A percentile compares a stretch with the other conserved stretches of the same genome.
phyloP scores from a whole-genome alignment of 2,113 vertebrate species.

The Podarcis raffonei region DNA sequence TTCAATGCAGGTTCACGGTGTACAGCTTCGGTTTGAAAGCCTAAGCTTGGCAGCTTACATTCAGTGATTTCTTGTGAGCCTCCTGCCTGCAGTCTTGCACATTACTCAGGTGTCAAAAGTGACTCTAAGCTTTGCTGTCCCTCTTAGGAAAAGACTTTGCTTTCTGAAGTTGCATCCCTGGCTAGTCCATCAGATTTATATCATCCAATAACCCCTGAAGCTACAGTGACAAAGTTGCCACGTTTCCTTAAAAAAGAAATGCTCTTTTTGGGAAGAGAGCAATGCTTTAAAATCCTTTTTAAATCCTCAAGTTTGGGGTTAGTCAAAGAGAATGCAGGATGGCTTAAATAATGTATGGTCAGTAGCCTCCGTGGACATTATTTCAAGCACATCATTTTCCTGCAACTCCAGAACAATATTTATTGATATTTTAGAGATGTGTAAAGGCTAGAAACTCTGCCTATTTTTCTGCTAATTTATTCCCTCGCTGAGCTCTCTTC shows the following conservation, averaged over 20 bases:
- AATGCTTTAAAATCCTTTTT: slow-evolving; percentile 44
- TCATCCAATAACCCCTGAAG: background rate
- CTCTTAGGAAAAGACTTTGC: slow-evolving; percentile 7
- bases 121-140: slow-evolving; percentile 21
- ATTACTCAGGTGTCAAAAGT: slow-evolving; percentile 27
- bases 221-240: slow-evolving; percentile 12
- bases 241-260: slow-evolving; percentile 23
- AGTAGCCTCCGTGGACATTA: slow-evolving; percentile 37
- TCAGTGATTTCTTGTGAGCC: slow-evolving; percentile 18
- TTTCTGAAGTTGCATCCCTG: slow-evolving; percentile 19
- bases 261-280: background rate
- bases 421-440: slow-evolving; percentile 64
- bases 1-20: background rate
- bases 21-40: background rate
- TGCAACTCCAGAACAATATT: slow-evolving; percentile 39
- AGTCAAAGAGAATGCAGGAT: slow-evolving; percentile 20
- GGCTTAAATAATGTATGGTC: slow-evolving; percentile 34
- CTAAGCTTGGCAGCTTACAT: slow-evolving; percentile 18
- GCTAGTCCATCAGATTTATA: slow-evolving; percentile 36
- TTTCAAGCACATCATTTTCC: slow-evolving; percentile 58
- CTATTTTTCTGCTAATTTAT: slow-evolving; percentile 66
- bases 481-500: slow-evolving; percentile 48
- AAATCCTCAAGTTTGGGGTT: slow-evolving; percentile 24
- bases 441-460: slow-evolving; percentile 44
- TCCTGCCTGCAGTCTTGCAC: background rate